These are phyloP conservation scores for Megaustenia siamemsis DNA, from an alignment of 2,888 invertebrate genomes.

Conservation along the genomic window DNA sequence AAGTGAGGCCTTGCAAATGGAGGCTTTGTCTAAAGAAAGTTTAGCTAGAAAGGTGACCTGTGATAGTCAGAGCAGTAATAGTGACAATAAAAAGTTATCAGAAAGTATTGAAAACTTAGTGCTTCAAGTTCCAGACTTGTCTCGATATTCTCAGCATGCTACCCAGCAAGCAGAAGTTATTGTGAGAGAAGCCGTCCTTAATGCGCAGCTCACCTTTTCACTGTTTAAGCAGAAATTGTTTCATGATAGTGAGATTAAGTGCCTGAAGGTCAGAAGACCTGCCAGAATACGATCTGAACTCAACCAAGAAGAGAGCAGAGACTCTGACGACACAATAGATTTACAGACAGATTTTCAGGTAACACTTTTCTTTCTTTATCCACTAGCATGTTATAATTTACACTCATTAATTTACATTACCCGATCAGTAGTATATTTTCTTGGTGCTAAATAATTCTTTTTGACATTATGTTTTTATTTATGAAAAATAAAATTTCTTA, in stretches of 20 bases:
- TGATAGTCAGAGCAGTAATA: neutral
- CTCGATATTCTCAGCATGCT: conserved; percentile 63
- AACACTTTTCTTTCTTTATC: neutral
- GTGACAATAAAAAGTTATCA: neutral
- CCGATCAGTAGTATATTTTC: no score
- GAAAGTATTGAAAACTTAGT: conserved; percentile 32
- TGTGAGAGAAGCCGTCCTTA: conserved; percentile 87
- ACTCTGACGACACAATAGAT: conserved; percentile 60
- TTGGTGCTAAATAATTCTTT: no score
- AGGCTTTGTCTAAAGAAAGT: conserved; percentile 54
- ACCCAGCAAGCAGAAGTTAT: conserved; percentile 82
- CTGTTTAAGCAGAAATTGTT: conserved; percentile 70
- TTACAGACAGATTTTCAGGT: conserved; percentile 54
- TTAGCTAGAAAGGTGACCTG: conserved; percentile 12
- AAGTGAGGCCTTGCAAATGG: conserved; percentile 54
- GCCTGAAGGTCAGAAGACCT: conserved; percentile 66
- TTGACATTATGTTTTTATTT: no score
- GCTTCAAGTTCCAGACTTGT: conserved; percentile 64
- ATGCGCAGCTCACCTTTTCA: conserved; percentile 82
- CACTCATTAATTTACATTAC: no score
- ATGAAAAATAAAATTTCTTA: no score
- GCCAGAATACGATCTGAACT: conserved; percentile 64
- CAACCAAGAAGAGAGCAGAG: conserved; percentile 65
- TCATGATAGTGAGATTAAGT: conserved; percentile 68
- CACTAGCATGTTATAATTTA: no score